Conservation (phyloP, 2,888 invertebrate species). For the Acleris laterana region DNA sequence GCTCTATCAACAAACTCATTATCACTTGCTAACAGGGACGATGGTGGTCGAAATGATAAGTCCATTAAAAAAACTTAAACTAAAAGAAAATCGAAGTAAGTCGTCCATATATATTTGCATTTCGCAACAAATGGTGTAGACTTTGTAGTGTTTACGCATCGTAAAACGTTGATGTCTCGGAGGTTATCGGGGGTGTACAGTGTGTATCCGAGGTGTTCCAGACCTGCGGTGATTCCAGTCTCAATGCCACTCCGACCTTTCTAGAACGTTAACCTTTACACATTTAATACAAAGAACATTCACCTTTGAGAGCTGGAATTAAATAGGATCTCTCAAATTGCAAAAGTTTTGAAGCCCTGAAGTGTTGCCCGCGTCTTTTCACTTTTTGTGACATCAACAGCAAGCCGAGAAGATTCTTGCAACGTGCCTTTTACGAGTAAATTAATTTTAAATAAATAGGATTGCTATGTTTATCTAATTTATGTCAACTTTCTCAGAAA, state of each 20-base stretch:
- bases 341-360: constrained; percentile 8
- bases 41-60: no score
- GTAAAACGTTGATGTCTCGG: constrained; percentile 41
- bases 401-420: constrained; percentile 3
- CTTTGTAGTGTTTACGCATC: constrained; percentile 45
- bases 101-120: no score
- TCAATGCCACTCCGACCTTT: constrained; percentile 50
- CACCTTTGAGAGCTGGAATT: constrained; percentile 29
- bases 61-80: no score
- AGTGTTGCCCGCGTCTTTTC: constrained; percentile 6
- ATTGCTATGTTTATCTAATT: neutral
- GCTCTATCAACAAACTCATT: no score
- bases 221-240: constrained; percentile 47
- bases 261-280: constrained; percentile 47
- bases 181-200: constrained; percentile 43
- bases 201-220: constrained; percentile 38
- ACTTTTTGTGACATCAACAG: neutral
- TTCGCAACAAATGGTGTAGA: neutral
- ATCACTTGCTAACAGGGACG: no score
- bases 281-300: constrained; percentile 38
- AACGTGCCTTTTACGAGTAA: neutral
- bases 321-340: constrained; percentile 20
- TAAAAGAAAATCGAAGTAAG: no score
- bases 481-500: neutral
- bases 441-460: neutral